These are phyloP conservation scores for Speoplatyrhinus poulsoni DNA, from an alignment of 2,113 vertebrate species.

Conservation along the genomic window DNA sequence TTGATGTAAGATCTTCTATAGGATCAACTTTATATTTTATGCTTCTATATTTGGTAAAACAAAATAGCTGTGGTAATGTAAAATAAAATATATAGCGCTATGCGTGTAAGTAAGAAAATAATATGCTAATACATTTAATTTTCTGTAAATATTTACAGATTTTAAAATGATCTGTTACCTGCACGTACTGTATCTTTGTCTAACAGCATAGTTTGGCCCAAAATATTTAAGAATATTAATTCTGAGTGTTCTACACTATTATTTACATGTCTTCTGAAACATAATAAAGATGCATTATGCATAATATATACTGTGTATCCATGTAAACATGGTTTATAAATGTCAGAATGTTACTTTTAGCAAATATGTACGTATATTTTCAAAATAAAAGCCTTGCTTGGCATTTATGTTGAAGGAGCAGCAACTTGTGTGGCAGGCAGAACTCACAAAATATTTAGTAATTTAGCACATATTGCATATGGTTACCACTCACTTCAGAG, in stretches of 20 bases:
- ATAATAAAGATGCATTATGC: background rate
- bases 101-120: slow-evolving; percentile 78
- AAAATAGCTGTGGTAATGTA: slow-evolving; percentile 69
- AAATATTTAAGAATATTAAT: slow-evolving; percentile 38
- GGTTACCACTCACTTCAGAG: background rate
- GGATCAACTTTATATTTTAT: slow-evolving; percentile 42
- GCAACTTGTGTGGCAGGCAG: too few species aligned
- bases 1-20: slow-evolving; percentile 27
- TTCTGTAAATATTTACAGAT: slow-evolving; percentile 73
- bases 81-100: slow-evolving; percentile 69
- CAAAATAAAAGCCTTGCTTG: too few species aligned
- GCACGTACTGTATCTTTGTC: slow-evolving; percentile 3
- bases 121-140: slow-evolving; percentile 59
- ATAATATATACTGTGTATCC: background rate
- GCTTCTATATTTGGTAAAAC: slow-evolving; percentile 66
- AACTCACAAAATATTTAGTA: background rate
- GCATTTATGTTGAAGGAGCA: too few species aligned
- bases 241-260: slow-evolving; percentile 53
- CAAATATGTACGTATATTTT: too few species aligned
- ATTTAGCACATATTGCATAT: background rate
- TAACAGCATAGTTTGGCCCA: slow-evolving; percentile 44
- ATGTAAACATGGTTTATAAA: too few species aligned
- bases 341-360: too few species aligned
- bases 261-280: background rate
- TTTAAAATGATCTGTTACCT: slow-evolving; percentile 46